These are phyloP conservation scores for Myrmophylax atrothorax DNA, from an alignment of 2,113 vertebrate genomes.

Conservation along the genomic window DNA sequence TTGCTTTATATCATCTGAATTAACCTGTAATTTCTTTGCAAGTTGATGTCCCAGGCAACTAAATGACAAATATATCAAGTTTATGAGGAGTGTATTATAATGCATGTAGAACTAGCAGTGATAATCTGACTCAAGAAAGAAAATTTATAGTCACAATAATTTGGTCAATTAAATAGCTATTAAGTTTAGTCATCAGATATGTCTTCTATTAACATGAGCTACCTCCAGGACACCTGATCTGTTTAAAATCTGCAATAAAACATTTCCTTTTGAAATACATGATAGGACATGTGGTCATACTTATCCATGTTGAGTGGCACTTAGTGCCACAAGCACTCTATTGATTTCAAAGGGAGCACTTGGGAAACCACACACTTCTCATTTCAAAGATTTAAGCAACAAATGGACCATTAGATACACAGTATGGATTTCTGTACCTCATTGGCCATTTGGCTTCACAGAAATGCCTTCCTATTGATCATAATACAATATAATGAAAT, in stretches of 20 bases:
- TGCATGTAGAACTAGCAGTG: background rate
- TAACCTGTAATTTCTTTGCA: conserved; percentile 25
- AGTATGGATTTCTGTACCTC: background rate
- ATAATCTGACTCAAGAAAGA: background rate
- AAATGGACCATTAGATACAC: background rate
- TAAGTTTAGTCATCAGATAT: background rate
- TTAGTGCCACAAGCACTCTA: background rate
- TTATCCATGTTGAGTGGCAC: background rate
- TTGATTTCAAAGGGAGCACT: background rate
- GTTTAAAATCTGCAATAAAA: background rate
- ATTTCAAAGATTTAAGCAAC: background rate
- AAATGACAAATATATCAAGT: background rate
- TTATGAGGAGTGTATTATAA: background rate
- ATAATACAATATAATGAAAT: background rate
- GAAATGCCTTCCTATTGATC: background rate
- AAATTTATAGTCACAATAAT: background rate
- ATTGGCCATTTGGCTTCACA: background rate
- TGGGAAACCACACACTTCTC: background rate
- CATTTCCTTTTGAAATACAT: background rate
- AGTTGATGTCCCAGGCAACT: background rate
- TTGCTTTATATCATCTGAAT: background rate
- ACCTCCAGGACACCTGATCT: background rate
- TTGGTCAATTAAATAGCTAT: background rate
- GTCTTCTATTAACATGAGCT: background rate
- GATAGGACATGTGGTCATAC: background rate